Conservation (phyloP, 1,140 invertebrate species). For the Eupristina koningsbergeri region DNA sequence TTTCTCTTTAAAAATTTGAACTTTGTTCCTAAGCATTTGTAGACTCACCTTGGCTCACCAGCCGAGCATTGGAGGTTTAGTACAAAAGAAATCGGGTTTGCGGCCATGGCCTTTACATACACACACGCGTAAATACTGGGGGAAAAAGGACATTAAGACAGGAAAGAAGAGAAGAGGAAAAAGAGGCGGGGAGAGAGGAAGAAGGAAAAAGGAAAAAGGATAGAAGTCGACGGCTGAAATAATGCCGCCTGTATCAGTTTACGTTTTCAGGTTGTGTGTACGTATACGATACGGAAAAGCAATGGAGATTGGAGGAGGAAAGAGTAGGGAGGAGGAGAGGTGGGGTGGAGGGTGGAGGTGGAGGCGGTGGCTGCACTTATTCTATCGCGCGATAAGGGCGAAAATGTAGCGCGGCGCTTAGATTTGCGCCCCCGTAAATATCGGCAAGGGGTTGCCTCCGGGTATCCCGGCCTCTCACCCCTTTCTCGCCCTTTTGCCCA, state of each 20-base stretch:
- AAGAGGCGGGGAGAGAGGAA: too few relatives aligned
- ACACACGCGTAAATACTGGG: too few relatives aligned
- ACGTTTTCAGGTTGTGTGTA: slow-evolving; percentile 49
- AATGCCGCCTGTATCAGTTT: slow-evolving; percentile 49
- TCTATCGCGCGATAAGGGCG: slow-evolving; percentile 62
- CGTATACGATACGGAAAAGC: slow-evolving; percentile 30
- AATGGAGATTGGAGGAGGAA: too few relatives aligned
- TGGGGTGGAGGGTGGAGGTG: neutral
- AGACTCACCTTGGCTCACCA: too few relatives aligned
- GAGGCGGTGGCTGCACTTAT: slow-evolving; percentile 57
- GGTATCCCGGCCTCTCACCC: slow-evolving; percentile 34
- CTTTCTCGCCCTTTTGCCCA: neutral
- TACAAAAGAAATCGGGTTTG: too few relatives aligned
- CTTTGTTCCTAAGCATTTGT: too few relatives aligned
- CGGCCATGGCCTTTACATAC: too few relatives aligned
- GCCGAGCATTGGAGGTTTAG: too few relatives aligned
- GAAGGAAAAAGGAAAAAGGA: neutral
- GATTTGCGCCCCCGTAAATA: slow-evolving; percentile 66
- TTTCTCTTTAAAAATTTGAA: neutral
- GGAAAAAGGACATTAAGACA: neutral
- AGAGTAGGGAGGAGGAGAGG: too few relatives aligned
- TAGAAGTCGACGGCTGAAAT: slow-evolving; percentile 45
- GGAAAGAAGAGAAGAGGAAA: neutral
- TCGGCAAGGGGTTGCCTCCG: slow-evolving; percentile 52
- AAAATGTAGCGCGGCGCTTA: slow-evolving; percentile 59